Conservation (phyloP, 2,113 vertebrate species). For the Triplophysa rosa region DNA sequence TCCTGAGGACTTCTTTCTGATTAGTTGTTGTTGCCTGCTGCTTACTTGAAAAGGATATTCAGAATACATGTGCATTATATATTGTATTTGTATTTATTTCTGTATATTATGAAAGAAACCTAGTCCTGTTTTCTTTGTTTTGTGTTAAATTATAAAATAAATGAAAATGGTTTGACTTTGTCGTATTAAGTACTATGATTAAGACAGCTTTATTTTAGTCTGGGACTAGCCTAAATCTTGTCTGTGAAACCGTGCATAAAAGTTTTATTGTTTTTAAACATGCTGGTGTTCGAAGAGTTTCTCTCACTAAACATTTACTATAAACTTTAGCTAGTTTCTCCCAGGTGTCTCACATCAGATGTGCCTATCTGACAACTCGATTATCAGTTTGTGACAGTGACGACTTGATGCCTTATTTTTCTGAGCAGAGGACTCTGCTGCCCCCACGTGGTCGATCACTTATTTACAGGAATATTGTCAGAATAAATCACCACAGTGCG, state of each 20-base stretch:
- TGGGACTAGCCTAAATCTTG: too few relatives aligned
- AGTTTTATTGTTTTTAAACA: neutral
- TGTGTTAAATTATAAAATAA: too few relatives aligned
- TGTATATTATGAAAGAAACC: neutral
- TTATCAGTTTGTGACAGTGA: neutral
- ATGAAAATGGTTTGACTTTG: too few relatives aligned
- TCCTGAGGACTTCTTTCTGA: neutral
- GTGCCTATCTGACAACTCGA: neutral
- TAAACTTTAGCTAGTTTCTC: slow-evolving; percentile 1
- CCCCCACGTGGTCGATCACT: slow-evolving; percentile 1
- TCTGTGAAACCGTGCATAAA: neutral
- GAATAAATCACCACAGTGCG: neutral
- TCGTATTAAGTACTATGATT: too few relatives aligned
- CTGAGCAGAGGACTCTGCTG: neutral
- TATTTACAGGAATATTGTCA: neutral
- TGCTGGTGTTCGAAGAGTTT: neutral
- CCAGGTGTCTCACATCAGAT: neutral
- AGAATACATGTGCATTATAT: neutral
- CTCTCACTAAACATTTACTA: too few relatives aligned
- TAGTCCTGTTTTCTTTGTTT: too few relatives aligned
- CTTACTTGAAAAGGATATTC: neutral
- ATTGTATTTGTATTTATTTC: neutral
- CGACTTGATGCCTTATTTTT: neutral
- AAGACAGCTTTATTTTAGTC: too few relatives aligned
- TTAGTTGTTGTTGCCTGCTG: neutral